These are phyloP conservation scores for Drosophila auraria DNA, from an alignment of 1,140 invertebrate species.

Conservation along the genomic window DNA sequence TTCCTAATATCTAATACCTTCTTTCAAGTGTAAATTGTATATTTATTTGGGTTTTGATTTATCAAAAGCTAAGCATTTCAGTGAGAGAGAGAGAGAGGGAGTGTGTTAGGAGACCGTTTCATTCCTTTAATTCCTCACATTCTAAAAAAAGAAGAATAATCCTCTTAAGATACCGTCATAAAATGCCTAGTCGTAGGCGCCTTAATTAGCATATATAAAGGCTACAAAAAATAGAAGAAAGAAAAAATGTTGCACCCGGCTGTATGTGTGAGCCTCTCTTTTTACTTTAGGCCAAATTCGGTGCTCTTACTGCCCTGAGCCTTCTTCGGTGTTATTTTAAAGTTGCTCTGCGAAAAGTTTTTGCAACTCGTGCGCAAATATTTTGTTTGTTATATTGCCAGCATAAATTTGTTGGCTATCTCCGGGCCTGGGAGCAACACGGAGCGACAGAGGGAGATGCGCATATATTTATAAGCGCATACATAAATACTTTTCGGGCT, in stretches of 20 bases:
- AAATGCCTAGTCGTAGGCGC: slow-evolving; percentile 39
- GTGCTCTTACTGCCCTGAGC: slow-evolving; percentile 23
- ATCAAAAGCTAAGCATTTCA: background rate
- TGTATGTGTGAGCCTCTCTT: slow-evolving; percentile 19
- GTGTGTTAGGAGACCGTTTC: background rate
- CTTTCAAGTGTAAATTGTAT: background rate
- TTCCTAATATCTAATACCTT: background rate
- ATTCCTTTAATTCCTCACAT: background rate
- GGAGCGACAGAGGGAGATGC: slow-evolving; percentile 34
- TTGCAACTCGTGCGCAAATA: slow-evolving; percentile 77
- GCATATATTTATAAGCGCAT: slow-evolving; percentile 82
- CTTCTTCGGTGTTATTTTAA: slow-evolving; percentile 74
- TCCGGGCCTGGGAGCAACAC: slow-evolving; percentile 30
- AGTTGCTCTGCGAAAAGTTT: slow-evolving; percentile 70
- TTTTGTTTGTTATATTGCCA: slow-evolving; percentile 82
- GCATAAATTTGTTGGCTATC: slow-evolving; percentile 82
- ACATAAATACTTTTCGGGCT: slow-evolving; percentile 80
- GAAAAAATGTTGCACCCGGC: slow-evolving; percentile 33
- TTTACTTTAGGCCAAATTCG: slow-evolving; percentile 29
- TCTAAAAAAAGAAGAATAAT: slow-evolving; percentile 11
- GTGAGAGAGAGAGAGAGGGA: background rate
- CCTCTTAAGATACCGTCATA: slow-evolving; percentile 5
- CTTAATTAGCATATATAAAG: slow-evolving; percentile 66
- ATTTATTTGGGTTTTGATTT: slow-evolving; percentile 10
- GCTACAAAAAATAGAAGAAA: background rate